These are phyloP conservation scores for Chloropsis cyanopogon DNA, from an alignment of 2,113 vertebrate species.

Conservation along the genomic window DNA sequence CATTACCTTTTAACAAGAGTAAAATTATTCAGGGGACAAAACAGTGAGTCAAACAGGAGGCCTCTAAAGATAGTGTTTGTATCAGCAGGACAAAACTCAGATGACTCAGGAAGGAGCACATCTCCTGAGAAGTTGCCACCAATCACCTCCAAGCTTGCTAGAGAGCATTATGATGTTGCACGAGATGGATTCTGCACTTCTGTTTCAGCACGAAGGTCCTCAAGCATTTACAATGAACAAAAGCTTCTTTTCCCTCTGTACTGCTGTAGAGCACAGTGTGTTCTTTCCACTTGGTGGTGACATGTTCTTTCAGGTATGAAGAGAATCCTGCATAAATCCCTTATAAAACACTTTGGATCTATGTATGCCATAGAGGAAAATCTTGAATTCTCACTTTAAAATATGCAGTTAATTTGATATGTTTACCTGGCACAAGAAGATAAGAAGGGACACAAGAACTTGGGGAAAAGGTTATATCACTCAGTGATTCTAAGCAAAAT, in stretches of 20 bases:
- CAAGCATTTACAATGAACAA: background rate
- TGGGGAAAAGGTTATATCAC: background rate
- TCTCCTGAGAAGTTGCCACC: background rate
- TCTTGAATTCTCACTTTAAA: background rate
- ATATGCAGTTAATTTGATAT: background rate
- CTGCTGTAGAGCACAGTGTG: background rate
- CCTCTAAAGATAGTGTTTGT: background rate
- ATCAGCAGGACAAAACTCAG: background rate
- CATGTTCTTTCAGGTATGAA: constrained; percentile 6
- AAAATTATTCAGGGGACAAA: background rate
- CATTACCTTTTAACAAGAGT: background rate
- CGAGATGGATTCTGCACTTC: background rate
- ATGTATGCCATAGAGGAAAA: background rate
- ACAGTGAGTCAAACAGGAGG: background rate
- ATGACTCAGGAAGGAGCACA: background rate
- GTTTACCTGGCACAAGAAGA: background rate
- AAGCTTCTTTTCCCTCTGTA: background rate
- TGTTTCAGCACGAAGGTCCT: background rate
- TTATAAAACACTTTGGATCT: background rate
- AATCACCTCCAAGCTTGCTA: background rate
- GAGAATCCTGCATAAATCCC: background rate
- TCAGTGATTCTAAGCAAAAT: background rate
- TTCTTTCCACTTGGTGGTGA: constrained; percentile 45
- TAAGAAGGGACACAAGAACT: background rate
- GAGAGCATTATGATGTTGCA: background rate